Percentiles rank a stretch among this genome's conserved stretches.
phyloP scores from a whole-genome alignment of 2,888 invertebrate genomes.

The Tenthredo distinguenda region DNA sequence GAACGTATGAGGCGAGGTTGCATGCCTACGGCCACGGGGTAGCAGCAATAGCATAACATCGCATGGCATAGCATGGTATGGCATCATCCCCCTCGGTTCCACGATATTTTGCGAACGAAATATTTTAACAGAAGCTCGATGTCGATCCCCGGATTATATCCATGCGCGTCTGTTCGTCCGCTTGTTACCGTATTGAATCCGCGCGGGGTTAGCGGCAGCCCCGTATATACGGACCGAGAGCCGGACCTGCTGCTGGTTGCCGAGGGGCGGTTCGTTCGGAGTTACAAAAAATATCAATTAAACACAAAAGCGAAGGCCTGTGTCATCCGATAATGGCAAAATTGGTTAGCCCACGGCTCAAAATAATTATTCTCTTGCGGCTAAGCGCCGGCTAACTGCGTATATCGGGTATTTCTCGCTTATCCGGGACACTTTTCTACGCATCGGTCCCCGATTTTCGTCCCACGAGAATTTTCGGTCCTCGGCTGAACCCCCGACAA shows the following conservation, averaged over 20 bases:
- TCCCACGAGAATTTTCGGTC: no score
- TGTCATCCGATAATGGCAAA: constrained; percentile 77
- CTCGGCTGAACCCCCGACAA: no score
- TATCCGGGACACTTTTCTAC: no score
- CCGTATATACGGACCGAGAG: neutral
- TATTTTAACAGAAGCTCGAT: constrained; percentile 73
- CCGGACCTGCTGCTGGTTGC: neutral
- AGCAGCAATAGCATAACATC: neutral
- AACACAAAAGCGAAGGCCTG: constrained; percentile 76
- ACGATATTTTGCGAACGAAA: constrained; percentile 59
- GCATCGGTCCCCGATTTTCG: no score
- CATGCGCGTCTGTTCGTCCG: constrained; percentile 64
- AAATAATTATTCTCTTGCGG: constrained; percentile 66
- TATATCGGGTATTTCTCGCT: no score
- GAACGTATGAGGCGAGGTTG: neutral
- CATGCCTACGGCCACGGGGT: neutral
- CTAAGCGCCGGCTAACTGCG: constrained; percentile 38
- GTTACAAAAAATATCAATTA: constrained; percentile 78
- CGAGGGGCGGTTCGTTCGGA: constrained; percentile 56
- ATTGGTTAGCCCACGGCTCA: constrained; percentile 68
- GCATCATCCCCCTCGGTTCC: constrained; percentile 17
- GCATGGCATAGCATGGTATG: neutral
- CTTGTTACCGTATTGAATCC: constrained; percentile 55
- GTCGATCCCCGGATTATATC: constrained; percentile 73
- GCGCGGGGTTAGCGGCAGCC: constrained; percentile 15